Evolutionary conservation across 2,797 vertebrate species (phyloP), one percentile per base, ranked within the genome.

Genomic region (Enteromius thamalakanensis): DNA sequence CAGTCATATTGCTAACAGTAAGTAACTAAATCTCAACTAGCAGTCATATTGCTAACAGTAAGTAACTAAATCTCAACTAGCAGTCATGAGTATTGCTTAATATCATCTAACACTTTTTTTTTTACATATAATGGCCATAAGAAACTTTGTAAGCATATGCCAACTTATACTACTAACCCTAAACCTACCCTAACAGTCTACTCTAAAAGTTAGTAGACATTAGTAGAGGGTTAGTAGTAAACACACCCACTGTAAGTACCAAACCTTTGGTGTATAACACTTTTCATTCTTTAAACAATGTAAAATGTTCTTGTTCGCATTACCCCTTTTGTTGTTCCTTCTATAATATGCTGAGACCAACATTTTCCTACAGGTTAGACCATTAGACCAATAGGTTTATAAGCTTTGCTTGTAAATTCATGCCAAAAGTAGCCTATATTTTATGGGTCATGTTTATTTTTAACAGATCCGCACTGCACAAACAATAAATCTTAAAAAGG

Each of bases 361-460:
- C 58, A 8, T 55, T 53, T 79, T 51, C 15, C 74, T 49, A 74
- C n/a, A 34, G n/a, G 58, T 74, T 82, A 40, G 37, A 40, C 37
- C 37, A 40, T 40, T 40, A 40, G 37, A 40, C 15, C 74, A 60
- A 79, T 26, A 34, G 29, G 58, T 74, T 82, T 70, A 58, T 72
- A 58, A 72, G 71, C 58, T 62, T 79, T 37, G 6, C 34, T 55
- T 75, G 76, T 65, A 77, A 51, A n/a, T 42, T 53, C 26, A 26
- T 55, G 5, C 76, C 60, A 68, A 82, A 53, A 78, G n/a, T 42
- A 42, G 74, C 34, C 53, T 23, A 53, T 65, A 37, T 78, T 79
- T 68, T 68, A 79, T 82, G 60, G 55, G 75, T 12, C 67, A 55
- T 6, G 14, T 82, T 32, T 68, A 76, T 85, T 83, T 77, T 70